These are phyloP conservation scores for Caenorhabditis drosophilae DNA, from an alignment of 2,888 invertebrate species.

Conservation along the genomic window DNA sequence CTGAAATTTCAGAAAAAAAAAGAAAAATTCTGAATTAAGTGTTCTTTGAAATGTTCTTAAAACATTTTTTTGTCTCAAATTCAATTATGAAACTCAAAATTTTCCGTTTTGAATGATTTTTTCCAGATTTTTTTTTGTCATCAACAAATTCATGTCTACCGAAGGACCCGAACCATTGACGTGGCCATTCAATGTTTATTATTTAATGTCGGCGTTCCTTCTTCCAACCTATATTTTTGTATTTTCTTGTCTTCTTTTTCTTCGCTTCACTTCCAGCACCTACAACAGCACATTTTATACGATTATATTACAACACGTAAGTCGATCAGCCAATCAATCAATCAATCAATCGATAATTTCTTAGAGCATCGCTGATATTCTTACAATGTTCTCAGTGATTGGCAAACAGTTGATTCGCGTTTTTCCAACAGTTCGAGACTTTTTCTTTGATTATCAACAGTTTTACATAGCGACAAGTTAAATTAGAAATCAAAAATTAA, in stretches of 20 bases:
- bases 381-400: slow-evolving; percentile 13
- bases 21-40: too few relatives aligned
- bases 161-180: background rate
- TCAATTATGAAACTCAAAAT: background rate
- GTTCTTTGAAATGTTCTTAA: too few relatives aligned
- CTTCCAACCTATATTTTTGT: slow-evolving; percentile 10
- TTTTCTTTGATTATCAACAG: slow-evolving; percentile 21
- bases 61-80: too few relatives aligned
- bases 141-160: background rate
- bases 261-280: background rate
- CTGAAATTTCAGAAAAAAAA: too few relatives aligned
- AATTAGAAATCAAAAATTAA: too few relatives aligned
- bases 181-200: slow-evolving; percentile 3
- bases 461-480: slow-evolving; percentile 34
- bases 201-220: background rate
- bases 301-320: slow-evolving; percentile 14
- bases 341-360: background rate
- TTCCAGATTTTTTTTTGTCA: background rate
- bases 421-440: slow-evolving; percentile 8
- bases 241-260: slow-evolving; percentile 4
- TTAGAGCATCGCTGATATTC: slow-evolving; percentile 5
- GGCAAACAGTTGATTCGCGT: slow-evolving; percentile 6
- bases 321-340: background rate
- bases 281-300: slow-evolving; percentile 20
- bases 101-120: background rate